Evolutionary conservation across 2,888 invertebrate genomes (phyloP).

Genomic region (Leptinotarsa peninsularis): DNA sequence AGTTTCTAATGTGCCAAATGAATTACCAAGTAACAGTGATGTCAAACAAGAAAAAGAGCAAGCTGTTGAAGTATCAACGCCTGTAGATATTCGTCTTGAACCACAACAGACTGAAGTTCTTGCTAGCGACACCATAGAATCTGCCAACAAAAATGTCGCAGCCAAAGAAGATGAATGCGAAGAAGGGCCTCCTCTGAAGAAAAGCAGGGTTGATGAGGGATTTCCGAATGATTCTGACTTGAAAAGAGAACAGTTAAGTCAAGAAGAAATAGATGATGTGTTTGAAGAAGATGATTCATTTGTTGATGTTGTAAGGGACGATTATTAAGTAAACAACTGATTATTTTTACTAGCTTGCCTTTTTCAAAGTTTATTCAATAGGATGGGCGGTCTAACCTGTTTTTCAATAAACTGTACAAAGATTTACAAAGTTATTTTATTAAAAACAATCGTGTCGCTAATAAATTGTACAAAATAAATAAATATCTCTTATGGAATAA

Average conservation of each 20-base stretch:
- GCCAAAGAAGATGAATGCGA: neutral
- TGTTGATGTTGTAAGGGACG: constrained; percentile 46
- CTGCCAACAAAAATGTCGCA: neutral
- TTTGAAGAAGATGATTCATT: constrained; percentile 44
- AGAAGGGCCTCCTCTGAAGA: constrained; percentile 24
- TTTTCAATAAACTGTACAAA: constrained; percentile 24
- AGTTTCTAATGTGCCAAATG: neutral
- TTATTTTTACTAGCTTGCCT: too few relatives aligned
- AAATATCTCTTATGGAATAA: constrained; percentile 30
- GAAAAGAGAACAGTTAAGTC: neutral
- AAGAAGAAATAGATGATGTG: constrained; percentile 20
- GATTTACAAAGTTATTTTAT: constrained; percentile 21
- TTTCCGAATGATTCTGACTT: neutral
- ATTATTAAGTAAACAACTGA: constrained; percentile 20
- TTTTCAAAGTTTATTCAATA: too few relatives aligned
- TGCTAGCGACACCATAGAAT: neutral
- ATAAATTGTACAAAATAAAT: constrained; percentile 41
- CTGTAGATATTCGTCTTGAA: neutral
- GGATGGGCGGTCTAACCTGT: neutral
- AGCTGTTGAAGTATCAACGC: constrained; percentile 15
- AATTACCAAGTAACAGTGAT: constrained; percentile 11
- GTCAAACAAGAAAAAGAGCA: neutral
- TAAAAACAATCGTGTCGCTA: constrained; percentile 27
- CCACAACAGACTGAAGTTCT: neutral
- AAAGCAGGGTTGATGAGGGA: constrained; percentile 1